phyloP scores from a whole-genome alignment of 1,140 invertebrate genomes.

The Neuroterus valhalla region DNA sequence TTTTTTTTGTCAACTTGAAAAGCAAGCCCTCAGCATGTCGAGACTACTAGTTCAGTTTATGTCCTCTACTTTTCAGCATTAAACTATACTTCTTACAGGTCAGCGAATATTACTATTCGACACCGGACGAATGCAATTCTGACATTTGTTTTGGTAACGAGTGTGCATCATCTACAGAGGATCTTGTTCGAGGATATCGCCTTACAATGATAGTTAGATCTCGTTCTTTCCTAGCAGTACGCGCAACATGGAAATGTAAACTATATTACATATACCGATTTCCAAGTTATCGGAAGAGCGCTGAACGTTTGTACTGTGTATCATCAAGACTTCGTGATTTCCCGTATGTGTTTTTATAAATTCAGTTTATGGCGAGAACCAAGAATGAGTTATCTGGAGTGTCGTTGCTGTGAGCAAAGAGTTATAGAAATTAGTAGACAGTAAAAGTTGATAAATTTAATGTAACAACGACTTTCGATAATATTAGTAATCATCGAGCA shows the following conservation, averaged over 20 bases:
- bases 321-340: conserved; percentile 5
- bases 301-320: conserved; percentile 6
- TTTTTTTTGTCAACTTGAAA: conserved; percentile 28
- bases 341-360: no score
- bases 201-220: not conserved
- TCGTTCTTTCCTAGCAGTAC: not conserved
- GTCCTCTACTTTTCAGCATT: conserved; percentile 63
- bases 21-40: conserved; percentile 47
- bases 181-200: conserved; percentile 38
- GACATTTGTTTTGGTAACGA: conserved; percentile 50
- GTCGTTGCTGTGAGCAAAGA: conserved; percentile 8
- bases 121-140: conserved; percentile 46
- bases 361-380: no score
- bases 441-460: not conserved
- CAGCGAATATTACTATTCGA: conserved; percentile 58
- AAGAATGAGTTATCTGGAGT: not conserved
- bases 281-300: not conserved
- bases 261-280: not conserved
- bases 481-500: conserved; percentile 1
- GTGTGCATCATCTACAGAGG: conserved; percentile 44
- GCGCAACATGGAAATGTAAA: conserved; percentile 1
- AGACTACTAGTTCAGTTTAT: conserved; percentile 31
- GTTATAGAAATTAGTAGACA: conserved; percentile 16
- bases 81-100: conserved; percentile 74
- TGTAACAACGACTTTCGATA: no score